These are phyloP conservation scores for Tenodera sinensis DNA, from an alignment of 2,888 invertebrate genomes.

Conservation along the genomic window DNA sequence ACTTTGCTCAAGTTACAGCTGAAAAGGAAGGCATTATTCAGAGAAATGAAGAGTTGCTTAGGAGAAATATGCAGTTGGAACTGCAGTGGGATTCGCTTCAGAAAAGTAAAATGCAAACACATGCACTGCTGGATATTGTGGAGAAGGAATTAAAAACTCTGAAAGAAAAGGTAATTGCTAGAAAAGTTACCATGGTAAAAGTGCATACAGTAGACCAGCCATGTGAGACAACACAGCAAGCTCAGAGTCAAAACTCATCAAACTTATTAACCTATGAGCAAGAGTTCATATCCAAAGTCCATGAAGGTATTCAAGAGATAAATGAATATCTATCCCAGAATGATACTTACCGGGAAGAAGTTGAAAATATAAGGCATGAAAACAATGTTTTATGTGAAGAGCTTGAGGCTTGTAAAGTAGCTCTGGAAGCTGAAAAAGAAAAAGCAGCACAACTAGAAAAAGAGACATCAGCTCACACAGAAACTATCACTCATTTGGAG, in stretches of 20 bases:
- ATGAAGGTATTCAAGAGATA: background rate
- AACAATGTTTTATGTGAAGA: background rate
- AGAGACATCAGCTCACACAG: background rate
- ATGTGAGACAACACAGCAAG: background rate
- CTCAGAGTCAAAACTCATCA: background rate
- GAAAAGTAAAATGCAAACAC: background rate
- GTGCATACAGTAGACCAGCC: background rate
- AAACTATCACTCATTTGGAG: no score
- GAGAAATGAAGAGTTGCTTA: background rate
- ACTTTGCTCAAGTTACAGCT: background rate
- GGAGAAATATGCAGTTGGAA: background rate
- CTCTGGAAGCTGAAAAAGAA: background rate
- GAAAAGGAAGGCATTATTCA: background rate
- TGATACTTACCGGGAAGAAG: background rate
- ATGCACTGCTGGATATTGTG: background rate
- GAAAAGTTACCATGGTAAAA: background rate
- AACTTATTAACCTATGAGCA: background rate
- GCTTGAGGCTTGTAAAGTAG: background rate
- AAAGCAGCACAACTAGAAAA: background rate
- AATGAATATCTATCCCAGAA: background rate
- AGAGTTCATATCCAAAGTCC: background rate
- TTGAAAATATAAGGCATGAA: background rate
- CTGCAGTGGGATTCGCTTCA: background rate
- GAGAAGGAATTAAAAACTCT: background rate
- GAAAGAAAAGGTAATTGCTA: background rate